Base-by-base conservation (phyloP, 2,113 vertebrate genomes). In the Engraulis encrasicolus region DNA sequence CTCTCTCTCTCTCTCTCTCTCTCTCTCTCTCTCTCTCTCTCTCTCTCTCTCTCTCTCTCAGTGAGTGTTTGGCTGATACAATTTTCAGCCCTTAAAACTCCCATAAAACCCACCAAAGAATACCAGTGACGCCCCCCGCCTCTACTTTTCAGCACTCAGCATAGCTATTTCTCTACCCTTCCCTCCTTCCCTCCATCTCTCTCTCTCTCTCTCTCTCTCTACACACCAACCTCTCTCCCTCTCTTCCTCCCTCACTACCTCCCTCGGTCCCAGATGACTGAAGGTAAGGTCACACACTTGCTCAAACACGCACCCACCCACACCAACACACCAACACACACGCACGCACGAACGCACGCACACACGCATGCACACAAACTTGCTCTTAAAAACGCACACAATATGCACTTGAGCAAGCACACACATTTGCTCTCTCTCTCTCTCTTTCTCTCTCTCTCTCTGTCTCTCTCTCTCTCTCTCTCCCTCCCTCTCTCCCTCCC, bases 71-170 rank as follows among this genome's bases (percentile, higher is more conserved):
- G 54, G 54, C n/a, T 20, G 6, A 20, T 58, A 58, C 54, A 58
- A n/a, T n/a, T 23, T 82, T 78, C 66, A 86, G 50, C 83, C 78
- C 50, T 86, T 86, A 71, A 52, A 84, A 74, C 83, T 89, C 54
- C 52, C 58, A 61, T 80, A 85, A 89, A 85, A 58, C 54, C 54
- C 19, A 20, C 54, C 54, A 20, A 58, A 58, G 54, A 58, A 54
- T n/a, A 58, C 54, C 54, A 58, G 19, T 58, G 19, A 7, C 19
- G 4, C 1, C 54, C 54, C 54, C 23, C 54, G 20, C 20, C 20
- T 6, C 9, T 58, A n/a, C 54, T 58, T 19, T n/a, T n/a, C 5
- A 58, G 54, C n/a, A n/a, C 54, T 58, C 54, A 58, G 54, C 54
- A 58, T 23, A 58, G 54, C 19, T n/a, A 20, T 20, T n/a, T 58